A percentile compares a stretch with the other conserved stretches of the same genome.
Evolutionary conservation across 53 echinoderm and acorn worm genomes (phyloP).

Genomic region (Crossaster papposus): DNA sequence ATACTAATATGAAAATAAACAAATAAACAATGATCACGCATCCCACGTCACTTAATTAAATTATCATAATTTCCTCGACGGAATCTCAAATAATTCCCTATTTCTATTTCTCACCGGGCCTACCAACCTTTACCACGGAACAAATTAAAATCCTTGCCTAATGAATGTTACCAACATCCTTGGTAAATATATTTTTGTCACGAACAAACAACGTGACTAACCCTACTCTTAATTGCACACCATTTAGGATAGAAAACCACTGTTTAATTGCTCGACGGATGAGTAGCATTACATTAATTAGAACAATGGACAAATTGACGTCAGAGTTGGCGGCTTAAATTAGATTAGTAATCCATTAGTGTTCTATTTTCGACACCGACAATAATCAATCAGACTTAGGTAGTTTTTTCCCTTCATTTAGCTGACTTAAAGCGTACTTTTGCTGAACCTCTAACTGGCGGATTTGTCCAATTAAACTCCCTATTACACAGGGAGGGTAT

Average conservation of each 20-base stretch:
- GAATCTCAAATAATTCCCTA: too few relatives aligned
- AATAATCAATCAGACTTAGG: not conserved
- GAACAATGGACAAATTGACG: conserved; percentile 4
- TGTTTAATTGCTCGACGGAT: not conserved
- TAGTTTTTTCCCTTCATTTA: not conserved
- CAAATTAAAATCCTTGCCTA: too few relatives aligned
- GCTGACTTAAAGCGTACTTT: not conserved
- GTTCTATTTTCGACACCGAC: not conserved
- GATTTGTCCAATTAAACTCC: conserved; percentile 3
- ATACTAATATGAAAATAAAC: too few relatives aligned
- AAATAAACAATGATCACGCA: too few relatives aligned
- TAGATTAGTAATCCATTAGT: not conserved
- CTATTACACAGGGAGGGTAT: not conserved
- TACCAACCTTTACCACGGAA: too few relatives aligned
- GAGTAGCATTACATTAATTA: not conserved
- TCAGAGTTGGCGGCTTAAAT: not conserved
- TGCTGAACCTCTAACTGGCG: not conserved
- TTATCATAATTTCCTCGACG: too few relatives aligned
- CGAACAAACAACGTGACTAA: not conserved
- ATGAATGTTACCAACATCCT: too few relatives aligned
- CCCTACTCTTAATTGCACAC: not conserved
- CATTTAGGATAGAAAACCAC: not conserved
- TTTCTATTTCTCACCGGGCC: too few relatives aligned
- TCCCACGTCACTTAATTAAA: too few relatives aligned
- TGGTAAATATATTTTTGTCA: not conserved